Conservation (phyloP, 1,140 invertebrate genomes). For the Oncopodura yosiiana region DNA sequence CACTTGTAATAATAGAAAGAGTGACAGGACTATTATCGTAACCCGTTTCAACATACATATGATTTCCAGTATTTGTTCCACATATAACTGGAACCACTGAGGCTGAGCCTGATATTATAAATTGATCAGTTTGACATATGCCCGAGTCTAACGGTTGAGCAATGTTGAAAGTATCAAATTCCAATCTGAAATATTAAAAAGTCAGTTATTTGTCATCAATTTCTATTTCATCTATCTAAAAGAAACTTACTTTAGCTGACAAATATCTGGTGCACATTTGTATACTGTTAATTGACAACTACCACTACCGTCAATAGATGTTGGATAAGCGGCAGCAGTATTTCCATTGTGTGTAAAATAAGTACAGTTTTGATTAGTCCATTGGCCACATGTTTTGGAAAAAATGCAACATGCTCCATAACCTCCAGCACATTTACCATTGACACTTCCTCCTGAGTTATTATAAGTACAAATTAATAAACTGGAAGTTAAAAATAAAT, state of each 20-base stretch:
- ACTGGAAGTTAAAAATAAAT: too few relatives aligned
- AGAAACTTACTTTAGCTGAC: conserved; percentile 59
- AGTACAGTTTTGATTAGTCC: conserved; percentile 64
- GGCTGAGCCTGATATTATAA: conserved; percentile 70
- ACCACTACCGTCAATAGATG: conserved; percentile 59
- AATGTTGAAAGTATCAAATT: conserved; percentile 64
- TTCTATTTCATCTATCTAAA: not conserved
- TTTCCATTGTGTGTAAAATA: conserved; percentile 70
- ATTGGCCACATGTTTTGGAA: conserved; percentile 61
- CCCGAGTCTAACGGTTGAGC: conserved; percentile 64
- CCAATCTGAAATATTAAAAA: conserved; percentile 50
- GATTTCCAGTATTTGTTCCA: conserved; percentile 67
- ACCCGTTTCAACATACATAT: conserved; percentile 74
- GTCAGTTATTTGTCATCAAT: not conserved
- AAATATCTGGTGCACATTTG: conserved; percentile 63
- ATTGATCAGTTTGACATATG: conserved; percentile 70
- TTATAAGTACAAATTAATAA: too few relatives aligned
- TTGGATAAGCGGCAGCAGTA: too few relatives aligned
- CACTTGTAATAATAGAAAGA: conserved; percentile 66
- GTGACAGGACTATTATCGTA: conserved; percentile 59
- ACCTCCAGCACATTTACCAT: conserved; percentile 64
- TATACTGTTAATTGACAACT: conserved; percentile 71
- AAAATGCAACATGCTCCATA: conserved; percentile 65
- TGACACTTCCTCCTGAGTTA: conserved; percentile 58
- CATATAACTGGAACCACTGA: conserved; percentile 64